phyloP scores from a whole-genome alignment of 2,797 vertebrate species.

The Trachurus trachurus region DNA sequence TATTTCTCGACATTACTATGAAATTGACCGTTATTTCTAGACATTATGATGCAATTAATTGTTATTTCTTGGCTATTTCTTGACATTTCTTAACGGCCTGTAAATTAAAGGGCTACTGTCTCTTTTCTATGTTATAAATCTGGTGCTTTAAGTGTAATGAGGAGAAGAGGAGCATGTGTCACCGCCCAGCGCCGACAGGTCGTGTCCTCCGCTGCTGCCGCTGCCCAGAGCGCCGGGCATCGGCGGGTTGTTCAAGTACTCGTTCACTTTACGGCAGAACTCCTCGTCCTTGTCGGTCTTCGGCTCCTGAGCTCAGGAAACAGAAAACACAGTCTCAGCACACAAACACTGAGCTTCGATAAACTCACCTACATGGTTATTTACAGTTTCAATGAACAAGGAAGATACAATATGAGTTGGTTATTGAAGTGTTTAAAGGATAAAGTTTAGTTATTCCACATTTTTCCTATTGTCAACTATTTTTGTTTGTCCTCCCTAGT shows the following conservation, averaged over 20 bases:
- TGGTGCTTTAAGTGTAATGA: not conserved
- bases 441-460: not conserved
- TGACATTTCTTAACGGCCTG: too few relatives aligned
- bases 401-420: not conserved
- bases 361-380: not conserved
- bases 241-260: conserved; percentile 96
- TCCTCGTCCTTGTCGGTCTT: conserved; percentile 91
- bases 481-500: not conserved
- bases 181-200: conserved; percentile 95
- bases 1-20: too few relatives aligned
- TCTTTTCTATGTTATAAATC: not conserved
- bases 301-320: conserved; percentile 77
- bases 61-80: too few relatives aligned
- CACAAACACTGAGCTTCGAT: too few relatives aligned
- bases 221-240: conserved; percentile 93
- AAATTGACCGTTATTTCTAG: too few relatives aligned
- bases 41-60: too few relatives aligned
- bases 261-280: conserved; percentile 95
- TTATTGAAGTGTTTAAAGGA: not conserved
- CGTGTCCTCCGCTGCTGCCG: conserved; percentile 90
- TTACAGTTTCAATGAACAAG: not conserved
- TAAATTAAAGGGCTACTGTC: too few relatives aligned
- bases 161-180: not conserved
- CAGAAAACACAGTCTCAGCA: not conserved
- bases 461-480: too few relatives aligned